phyloP scores from a whole-genome alignment of 2,888 invertebrate species.

The Ctena decussata region DNA sequence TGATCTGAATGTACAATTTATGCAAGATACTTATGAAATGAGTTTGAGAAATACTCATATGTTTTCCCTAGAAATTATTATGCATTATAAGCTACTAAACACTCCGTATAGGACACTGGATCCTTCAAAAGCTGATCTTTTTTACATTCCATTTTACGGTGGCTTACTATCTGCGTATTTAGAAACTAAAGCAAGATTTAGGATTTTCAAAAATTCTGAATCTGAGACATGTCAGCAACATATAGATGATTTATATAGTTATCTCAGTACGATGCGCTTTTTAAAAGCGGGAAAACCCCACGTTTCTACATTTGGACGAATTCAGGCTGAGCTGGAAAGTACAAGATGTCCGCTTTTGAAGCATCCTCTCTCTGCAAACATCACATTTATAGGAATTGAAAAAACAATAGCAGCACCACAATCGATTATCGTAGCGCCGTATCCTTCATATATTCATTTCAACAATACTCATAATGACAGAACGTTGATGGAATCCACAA shows the following conservation, averaged over 20 bases:
- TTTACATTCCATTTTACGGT: slow-evolving; percentile 77
- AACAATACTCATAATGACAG: slow-evolving; percentile 15
- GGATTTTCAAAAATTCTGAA: too few species aligned
- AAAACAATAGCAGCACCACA: slow-evolving; percentile 58
- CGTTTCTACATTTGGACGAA: slow-evolving; percentile 75
- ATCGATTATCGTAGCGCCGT: slow-evolving; percentile 75
- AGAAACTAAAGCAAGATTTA: not conserved
- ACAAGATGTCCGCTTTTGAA: slow-evolving; percentile 67
- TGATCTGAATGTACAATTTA: not conserved
- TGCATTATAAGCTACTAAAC: slow-evolving; percentile 73
- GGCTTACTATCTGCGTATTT: slow-evolving; percentile 64
- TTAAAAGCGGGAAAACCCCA: slow-evolving; percentile 71
- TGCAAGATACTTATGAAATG: slow-evolving; percentile 4
- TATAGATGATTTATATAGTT: slow-evolving; percentile 57
- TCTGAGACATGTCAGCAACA: too few species aligned
- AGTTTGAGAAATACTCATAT: slow-evolving; percentile 64
- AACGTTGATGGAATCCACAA: not conserved
- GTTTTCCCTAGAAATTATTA: slow-evolving; percentile 74
- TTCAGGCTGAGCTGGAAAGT: slow-evolving; percentile 73
- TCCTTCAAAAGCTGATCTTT: slow-evolving; percentile 68
- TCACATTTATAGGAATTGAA: slow-evolving; percentile 77
- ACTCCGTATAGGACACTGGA: slow-evolving; percentile 69
- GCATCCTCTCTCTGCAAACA: slow-evolving; percentile 50
- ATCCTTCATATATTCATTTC: slow-evolving; percentile 80
- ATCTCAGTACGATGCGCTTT: slow-evolving; percentile 50